Evolutionary conservation across 1,140 invertebrate species (phyloP).

Genomic region (Camponotus vicinus): DNA sequence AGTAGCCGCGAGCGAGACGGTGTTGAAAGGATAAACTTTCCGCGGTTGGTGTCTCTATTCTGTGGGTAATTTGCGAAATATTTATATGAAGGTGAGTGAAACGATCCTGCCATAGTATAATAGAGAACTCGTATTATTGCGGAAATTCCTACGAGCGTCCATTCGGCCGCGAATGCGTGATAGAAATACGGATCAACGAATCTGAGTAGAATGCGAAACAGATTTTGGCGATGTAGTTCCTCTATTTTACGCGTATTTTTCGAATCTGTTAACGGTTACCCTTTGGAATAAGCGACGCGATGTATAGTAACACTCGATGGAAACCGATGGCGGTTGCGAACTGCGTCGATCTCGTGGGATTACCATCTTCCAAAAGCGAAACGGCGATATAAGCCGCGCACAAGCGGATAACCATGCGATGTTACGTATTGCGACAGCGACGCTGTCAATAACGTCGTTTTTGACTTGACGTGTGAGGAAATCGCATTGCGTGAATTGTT

Average conservation of each 20-base stretch:
- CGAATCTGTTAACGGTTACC: conserved; percentile 45
- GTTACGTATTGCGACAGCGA: conserved; percentile 40
- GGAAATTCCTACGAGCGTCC: not conserved
- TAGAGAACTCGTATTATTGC: not conserved
- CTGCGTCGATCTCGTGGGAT: conserved; percentile 50
- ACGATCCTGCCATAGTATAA: not conserved
- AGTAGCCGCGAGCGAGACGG: not conserved
- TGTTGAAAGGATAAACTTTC: not conserved
- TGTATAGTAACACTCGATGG: not conserved
- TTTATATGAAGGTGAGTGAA: not conserved
- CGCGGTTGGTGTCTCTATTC: not conserved
- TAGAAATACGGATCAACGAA: not conserved
- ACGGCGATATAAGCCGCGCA: conserved; percentile 50
- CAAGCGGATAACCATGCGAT: conserved; percentile 48
- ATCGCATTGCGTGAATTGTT: conserved; percentile 21
- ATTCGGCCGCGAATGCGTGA: not conserved
- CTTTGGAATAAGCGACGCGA: conserved; percentile 22
- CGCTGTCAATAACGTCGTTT: conserved; percentile 26
- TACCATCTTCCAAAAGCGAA: conserved; percentile 43
- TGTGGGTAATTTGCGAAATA: not conserved
- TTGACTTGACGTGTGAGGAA: conserved; percentile 22
- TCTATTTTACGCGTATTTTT: conserved; percentile 22
- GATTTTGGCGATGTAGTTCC: conserved; percentile 33
- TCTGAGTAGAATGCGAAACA: not conserved
- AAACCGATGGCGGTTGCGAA: not conserved